A percentile compares a stretch with the other conserved stretches of the same genome.
These are phyloP conservation scores for Sicus ferrugineus DNA, from an alignment of 2,888 invertebrate genomes.

Conservation along the genomic window DNA sequence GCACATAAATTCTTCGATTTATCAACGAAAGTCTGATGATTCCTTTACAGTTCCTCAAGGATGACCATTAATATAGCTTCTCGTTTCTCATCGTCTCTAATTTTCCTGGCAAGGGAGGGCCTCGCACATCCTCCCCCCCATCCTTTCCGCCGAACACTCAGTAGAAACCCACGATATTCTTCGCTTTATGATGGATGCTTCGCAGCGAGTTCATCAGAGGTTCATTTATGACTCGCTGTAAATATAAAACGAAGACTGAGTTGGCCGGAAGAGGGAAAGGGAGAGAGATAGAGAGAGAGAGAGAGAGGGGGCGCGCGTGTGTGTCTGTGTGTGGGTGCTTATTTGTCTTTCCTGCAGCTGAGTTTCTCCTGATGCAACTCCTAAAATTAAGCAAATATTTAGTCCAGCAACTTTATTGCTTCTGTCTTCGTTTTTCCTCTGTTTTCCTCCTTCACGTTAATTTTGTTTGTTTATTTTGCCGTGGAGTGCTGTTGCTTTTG, in stretches of 20 bases:
- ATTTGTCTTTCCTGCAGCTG: constrained; percentile 13
- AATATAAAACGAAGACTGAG: not conserved
- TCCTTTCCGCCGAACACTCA: not conserved
- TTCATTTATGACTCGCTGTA: not conserved
- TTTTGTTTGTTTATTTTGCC: too few species aligned
- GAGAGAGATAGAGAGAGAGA: not conserved
- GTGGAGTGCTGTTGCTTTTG: too few species aligned
- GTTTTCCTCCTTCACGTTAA: too few species aligned
- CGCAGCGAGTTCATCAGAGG: not conserved
- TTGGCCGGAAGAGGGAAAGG: not conserved
- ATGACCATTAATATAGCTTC: not conserved
- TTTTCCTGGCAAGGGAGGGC: not conserved
- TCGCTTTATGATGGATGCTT: not conserved
- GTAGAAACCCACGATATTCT: not conserved
- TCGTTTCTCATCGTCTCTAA: not conserved
- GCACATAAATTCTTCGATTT: too few species aligned
- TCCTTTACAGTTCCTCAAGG: too few species aligned
- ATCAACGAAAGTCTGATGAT: too few species aligned
- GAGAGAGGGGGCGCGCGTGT: not conserved
- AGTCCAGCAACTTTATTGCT: constrained; percentile 37
- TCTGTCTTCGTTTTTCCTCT: too few species aligned
- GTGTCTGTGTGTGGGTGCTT: not conserved
- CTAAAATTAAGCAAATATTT: constrained; percentile 41
- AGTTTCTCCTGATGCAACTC: constrained; percentile 33
- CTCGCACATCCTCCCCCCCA: not conserved